Evolutionary conservation across 35 echinoderm and acorn worm genomes (phyloP).

Genomic region (Apostichopus parvimensis): DNA sequence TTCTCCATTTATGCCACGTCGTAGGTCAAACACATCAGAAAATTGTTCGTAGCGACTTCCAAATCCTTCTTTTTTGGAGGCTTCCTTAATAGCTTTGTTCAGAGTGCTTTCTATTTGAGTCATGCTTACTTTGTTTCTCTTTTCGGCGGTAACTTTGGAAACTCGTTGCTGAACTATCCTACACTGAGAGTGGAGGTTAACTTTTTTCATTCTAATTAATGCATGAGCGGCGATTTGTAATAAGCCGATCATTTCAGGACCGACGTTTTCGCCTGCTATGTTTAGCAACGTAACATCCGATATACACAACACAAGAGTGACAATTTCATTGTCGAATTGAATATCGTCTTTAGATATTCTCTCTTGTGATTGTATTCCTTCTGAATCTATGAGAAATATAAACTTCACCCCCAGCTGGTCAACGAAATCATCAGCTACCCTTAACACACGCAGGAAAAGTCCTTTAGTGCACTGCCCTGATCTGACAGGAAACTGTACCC

Average conservation of each 20-base stretch:
- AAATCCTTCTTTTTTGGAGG: constrained; percentile 5
- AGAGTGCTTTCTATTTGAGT: neutral
- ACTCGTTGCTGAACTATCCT: constrained; percentile 31
- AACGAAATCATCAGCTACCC: neutral
- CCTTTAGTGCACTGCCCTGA: constrained; percentile 34
- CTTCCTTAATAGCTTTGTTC: neutral
- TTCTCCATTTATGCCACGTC: neutral
- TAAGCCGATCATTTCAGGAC: neutral
- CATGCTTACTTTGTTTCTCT: constrained; percentile 10
- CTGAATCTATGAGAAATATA: constrained; percentile 38
- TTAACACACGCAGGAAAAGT: neutral
- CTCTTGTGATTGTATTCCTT: constrained; percentile 17
- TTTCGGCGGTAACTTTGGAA: neutral
- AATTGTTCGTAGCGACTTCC: constrained; percentile 8
- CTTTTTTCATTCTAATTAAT: constrained; percentile 44
- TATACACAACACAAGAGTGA: constrained; percentile 6
- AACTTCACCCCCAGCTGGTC: neutral
- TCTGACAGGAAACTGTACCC: constrained; percentile 33
- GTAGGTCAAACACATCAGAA: constrained; percentile 18
- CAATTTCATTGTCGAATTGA: constrained; percentile 6
- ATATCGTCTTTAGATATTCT: neutral
- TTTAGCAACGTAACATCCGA: neutral
- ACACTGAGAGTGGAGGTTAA: constrained; percentile 18
- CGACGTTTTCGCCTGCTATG: neutral
- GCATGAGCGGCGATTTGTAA: constrained; percentile 37